A percentile compares a stretch with the other conserved stretches of the same genome.
Evolutionary conservation across 2,888 invertebrate species (phyloP).

Genomic region (Odontomyia ornata): DNA sequence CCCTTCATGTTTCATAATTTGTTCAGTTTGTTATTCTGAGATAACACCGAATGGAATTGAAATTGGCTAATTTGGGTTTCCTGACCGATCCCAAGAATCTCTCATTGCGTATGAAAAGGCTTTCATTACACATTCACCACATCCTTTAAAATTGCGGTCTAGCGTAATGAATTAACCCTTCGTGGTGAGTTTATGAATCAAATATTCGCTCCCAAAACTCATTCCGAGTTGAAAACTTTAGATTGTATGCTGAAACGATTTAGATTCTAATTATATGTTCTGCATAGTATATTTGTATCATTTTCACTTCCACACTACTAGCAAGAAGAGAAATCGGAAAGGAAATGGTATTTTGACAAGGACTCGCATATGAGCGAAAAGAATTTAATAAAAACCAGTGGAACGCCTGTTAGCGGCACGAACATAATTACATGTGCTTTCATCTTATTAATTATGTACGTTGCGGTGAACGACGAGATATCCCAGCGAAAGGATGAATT

Average conservation of each 20-base stretch:
- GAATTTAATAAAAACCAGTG: conserved; percentile 51
- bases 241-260: neutral
- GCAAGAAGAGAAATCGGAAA: neutral
- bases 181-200: conserved; percentile 34
- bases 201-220: conserved; percentile 11
- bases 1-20: conserved; percentile 21
- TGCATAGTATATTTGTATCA: conserved; percentile 27
- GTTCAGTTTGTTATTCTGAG: neutral
- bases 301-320: neutral
- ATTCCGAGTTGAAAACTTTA: neutral
- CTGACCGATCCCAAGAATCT: neutral
- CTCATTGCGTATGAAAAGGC: neutral
- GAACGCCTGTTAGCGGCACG: conserved; percentile 50
- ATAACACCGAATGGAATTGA: conserved; percentile 46
- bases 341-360: neutral
- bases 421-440: conserved; percentile 50
- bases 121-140: conserved; percentile 20
- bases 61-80: conserved; percentile 48
- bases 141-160: conserved; percentile 23
- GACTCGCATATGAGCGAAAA: conserved; percentile 12
- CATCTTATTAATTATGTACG: conserved; percentile 50
- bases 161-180: conserved; percentile 35
- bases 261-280: conserved; percentile 43
- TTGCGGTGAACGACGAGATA: conserved; percentile 33
- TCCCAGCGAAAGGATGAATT: conserved; percentile 45